Conservation (phyloP, 2,888 invertebrate species). For the Acleris cristana region DNA sequence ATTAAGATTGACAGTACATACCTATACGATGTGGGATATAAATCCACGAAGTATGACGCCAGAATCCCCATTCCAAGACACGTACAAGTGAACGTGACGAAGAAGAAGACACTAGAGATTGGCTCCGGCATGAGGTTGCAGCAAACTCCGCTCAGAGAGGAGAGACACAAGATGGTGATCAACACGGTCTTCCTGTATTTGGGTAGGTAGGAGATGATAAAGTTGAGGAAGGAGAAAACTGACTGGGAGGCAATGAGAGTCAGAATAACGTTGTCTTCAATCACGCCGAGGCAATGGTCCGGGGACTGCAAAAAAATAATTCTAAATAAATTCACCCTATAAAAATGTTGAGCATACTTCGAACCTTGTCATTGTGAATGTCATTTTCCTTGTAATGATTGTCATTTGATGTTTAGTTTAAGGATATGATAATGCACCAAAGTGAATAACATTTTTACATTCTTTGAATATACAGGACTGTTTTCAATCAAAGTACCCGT, state of each 20-base stretch:
- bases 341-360: no score
- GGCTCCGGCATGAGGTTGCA: slow-evolving; percentile 71
- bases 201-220: slow-evolving; percentile 80
- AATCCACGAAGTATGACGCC: slow-evolving; percentile 74
- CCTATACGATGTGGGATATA: slow-evolving; percentile 76
- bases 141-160: slow-evolving; percentile 79
- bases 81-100: slow-evolving; percentile 72
- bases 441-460: no score
- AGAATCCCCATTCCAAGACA: slow-evolving; percentile 75
- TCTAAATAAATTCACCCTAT: no score
- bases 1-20: slow-evolving; percentile 42
- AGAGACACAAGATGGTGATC: slow-evolving; percentile 74
- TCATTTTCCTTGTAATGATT: no score
- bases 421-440: no score
- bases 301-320: slow-evolving; percentile 57
- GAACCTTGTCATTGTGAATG: no score
- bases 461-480: no score
- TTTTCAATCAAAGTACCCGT: no score
- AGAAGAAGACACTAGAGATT: slow-evolving; percentile 70
- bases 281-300: slow-evolving; percentile 73
- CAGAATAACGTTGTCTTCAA: slow-evolving; percentile 85
- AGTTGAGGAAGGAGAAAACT: slow-evolving; percentile 85
- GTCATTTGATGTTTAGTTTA: no score
- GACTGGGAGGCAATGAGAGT: slow-evolving; percentile 87
- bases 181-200: slow-evolving; percentile 81